Conservation (phyloP, 2,113 vertebrate genomes). For the Tachysurus vachellii region DNA sequence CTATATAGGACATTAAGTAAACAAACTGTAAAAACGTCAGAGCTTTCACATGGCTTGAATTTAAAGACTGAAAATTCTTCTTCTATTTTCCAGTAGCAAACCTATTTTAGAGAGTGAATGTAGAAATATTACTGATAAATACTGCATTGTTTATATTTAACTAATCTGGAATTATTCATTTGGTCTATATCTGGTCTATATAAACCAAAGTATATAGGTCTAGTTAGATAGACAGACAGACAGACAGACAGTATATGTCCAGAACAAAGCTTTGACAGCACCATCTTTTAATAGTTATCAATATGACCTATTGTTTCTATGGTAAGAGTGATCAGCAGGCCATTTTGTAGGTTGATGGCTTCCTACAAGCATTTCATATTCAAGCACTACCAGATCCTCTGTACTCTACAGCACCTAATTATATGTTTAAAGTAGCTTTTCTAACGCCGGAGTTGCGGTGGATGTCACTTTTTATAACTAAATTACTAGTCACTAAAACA, state of each 20-base stretch:
- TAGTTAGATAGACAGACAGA: no score
- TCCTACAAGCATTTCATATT: not conserved
- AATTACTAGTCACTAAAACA: no score
- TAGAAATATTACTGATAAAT: not conserved
- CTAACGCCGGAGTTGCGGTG: no score
- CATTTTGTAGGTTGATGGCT: no score
- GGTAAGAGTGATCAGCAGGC: not conserved
- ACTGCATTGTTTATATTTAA: no score
- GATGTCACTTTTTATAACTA: no score
- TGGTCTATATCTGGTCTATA: no score
- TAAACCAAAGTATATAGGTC: no score
- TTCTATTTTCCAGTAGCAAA: not conserved
- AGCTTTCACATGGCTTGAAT: not conserved
- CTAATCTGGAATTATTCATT: no score
- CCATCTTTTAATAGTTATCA: not conserved
- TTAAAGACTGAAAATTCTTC: not conserved
- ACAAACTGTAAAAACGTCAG: not conserved
- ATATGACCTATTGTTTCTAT: not conserved
- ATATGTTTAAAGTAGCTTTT: no score
- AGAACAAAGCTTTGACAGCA: no score
- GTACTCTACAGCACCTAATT: not conserved
- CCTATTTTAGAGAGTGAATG: not conserved
- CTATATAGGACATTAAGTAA: not conserved
- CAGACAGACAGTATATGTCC: no score
- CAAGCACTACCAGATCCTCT: not conserved